Evolutionary conservation across 2,113 vertebrate genomes (phyloP).

Genomic region (Eulemur macaco): DNA sequence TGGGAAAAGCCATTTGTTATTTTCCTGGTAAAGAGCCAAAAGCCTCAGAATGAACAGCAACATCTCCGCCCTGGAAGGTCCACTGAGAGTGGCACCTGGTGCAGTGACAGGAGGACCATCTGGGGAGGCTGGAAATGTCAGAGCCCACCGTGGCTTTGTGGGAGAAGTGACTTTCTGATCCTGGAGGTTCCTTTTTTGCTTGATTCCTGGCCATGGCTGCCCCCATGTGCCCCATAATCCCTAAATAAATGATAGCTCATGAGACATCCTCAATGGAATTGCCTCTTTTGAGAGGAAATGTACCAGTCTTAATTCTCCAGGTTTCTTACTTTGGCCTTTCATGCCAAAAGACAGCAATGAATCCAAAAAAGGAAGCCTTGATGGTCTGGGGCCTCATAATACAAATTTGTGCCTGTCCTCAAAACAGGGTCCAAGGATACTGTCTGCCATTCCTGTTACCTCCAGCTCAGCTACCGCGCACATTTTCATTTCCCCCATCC

Average conservation of each 20-base stretch:
- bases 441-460: neutral
- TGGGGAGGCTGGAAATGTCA: neutral
- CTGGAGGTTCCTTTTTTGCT: neutral
- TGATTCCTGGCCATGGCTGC: neutral
- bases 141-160: neutral
- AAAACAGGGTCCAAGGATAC: neutral
- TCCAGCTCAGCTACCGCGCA: neutral
- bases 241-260: constrained; percentile 25
- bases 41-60: neutral
- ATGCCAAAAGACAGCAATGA: neutral
- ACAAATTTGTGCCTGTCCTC: neutral
- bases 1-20: neutral
- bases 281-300: constrained; percentile 15
- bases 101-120: neutral
- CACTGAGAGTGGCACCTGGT: neutral
- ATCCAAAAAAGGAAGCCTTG: neutral
- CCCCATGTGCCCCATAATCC: neutral
- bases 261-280: neutral
- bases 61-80: neutral
- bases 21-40: neutral
- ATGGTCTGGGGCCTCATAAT: neutral
- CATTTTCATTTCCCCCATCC: neutral
- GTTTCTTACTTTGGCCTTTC: neutral
- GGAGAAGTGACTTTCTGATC: neutral
- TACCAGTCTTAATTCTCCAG: neutral